Evolutionary conservation across 2,113 vertebrate species (phyloP), one percentile per base, ranked within the genome.

Genomic region (Pteronura brasiliensis): DNA sequence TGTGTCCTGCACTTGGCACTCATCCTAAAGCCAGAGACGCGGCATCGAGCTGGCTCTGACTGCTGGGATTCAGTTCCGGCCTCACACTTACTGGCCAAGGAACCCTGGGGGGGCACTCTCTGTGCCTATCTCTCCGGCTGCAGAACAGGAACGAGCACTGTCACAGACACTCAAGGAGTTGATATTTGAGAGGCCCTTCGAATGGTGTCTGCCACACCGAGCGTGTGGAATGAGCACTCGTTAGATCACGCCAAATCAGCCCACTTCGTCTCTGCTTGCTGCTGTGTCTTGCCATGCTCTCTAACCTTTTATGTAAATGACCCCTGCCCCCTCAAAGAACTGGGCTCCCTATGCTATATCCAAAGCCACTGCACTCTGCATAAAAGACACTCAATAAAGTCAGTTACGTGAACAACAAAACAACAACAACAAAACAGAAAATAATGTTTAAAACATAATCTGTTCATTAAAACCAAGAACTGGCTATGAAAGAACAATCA

Each of bases 111-210:
- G 85, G 44, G 80, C n/a, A 20, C 42, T 65, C 34, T 80, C 61
- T 57, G 25, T 36, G 42, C 44, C 81, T 72, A 8, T 29, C 84
- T 88, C 25, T 82, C 44, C 17, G 31, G 77, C 52, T 67, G n/a
- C 27, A 90, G 95, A 95, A 95, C 4, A 18, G 72, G 49, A 65
- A 44, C 44, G 42, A 93, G 57, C 61, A 18, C 3, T 44, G n/a
- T 69, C 93, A 21, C 90, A 36, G 79, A 94, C 74, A 79, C 74
- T 39, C 83, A 55, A 21, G 93, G 34, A 89, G 65, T 85, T 90
- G 61, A 80, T 92, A 84, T 52, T 92, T 90, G 49, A 65, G 79
- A 79, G 63, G 15, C 39, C 77, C 72, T 83, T 44, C 72, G 20
- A 92, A 88, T 6, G 63, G n/a, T 47, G 12, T 25, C 89, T 83